These are phyloP conservation scores for Pseudomugil gertrudae DNA, from an alignment of 2,797 vertebrate species.

Conservation along the genomic window DNA sequence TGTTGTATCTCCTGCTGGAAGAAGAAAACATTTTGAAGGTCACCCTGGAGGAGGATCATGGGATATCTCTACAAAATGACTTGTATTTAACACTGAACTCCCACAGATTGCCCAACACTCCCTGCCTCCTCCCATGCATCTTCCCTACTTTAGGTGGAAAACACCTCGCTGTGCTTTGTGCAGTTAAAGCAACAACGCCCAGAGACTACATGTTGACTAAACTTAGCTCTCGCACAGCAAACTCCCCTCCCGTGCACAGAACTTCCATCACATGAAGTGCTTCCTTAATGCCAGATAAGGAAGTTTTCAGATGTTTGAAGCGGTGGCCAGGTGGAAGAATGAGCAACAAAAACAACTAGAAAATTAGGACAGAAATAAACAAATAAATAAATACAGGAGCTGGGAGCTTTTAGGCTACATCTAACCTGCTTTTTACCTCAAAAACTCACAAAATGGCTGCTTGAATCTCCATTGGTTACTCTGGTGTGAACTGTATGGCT, in stretches of 20 bases:
- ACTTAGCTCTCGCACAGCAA: conserved; percentile 27
- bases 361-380: not conserved
- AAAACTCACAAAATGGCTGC: not conserved
- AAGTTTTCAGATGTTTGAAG: conserved; percentile 6
- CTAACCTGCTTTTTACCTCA: conserved; percentile 25
- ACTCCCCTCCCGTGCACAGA: conserved; percentile 1
- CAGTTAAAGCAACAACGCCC: conserved; percentile 16
- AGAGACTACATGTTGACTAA: conserved; percentile 30
- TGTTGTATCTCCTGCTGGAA: not conserved
- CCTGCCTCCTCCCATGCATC: not conserved
- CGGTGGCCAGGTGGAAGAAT: not conserved
- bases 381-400: not conserved
- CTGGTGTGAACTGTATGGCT: no score
- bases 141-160: conserved; percentile 13
- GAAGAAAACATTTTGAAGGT: not conserved
- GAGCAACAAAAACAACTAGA: not conserved
- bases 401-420: not conserved
- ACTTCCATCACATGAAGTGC: conserved; percentile 26
- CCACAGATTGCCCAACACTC: conserved; percentile 23
- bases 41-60: conserved; percentile 1
- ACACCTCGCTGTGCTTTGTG: conserved; percentile 5
- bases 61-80: conserved; percentile 6
- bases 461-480: not conserved
- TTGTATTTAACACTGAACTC: conserved; percentile 18
- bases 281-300: not conserved